Percentiles rank a stretch among this genome's conserved stretches.
These are phyloP conservation scores for Crotophaga sulcirostris DNA, from an alignment of 2,113 vertebrate genomes.

Conservation along the genomic window DNA sequence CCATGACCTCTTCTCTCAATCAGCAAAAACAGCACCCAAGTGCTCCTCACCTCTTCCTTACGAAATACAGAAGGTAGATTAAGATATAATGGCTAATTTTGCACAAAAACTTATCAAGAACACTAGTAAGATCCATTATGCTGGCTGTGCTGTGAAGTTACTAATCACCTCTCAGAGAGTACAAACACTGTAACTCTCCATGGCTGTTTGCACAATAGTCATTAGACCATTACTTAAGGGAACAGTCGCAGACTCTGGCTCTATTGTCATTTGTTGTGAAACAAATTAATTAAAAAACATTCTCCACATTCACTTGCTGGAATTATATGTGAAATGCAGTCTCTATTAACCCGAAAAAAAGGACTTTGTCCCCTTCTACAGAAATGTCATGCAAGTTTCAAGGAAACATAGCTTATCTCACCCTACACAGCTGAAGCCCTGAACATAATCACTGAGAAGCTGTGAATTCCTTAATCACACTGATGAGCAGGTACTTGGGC, in stretches of 20 bases:
- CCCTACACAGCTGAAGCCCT: background rate
- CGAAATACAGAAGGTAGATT: background rate
- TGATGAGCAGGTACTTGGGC: background rate
- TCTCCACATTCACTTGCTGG: background rate
- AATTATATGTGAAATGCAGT: background rate
- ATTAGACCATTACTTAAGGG: background rate
- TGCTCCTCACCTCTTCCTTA: background rate
- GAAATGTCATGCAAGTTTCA: background rate
- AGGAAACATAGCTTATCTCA: background rate
- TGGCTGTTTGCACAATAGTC: background rate
- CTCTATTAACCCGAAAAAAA: background rate
- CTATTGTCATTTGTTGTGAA: background rate
- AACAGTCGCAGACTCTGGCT: background rate
- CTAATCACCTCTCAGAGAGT: background rate
- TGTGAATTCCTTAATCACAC: background rate
- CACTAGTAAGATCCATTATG: background rate
- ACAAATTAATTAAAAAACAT: conserved; percentile 5
- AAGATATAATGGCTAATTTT: background rate
- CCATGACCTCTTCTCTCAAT: background rate
- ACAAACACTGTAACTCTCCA: conserved; percentile 1
- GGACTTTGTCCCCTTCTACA: background rate
- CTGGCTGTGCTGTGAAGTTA: background rate
- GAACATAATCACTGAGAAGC: background rate
- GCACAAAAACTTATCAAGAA: background rate
- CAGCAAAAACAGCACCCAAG: background rate